phyloP scores from a whole-genome alignment of 2,888 invertebrate genomes.

The Lasius fuliginosus region DNA sequence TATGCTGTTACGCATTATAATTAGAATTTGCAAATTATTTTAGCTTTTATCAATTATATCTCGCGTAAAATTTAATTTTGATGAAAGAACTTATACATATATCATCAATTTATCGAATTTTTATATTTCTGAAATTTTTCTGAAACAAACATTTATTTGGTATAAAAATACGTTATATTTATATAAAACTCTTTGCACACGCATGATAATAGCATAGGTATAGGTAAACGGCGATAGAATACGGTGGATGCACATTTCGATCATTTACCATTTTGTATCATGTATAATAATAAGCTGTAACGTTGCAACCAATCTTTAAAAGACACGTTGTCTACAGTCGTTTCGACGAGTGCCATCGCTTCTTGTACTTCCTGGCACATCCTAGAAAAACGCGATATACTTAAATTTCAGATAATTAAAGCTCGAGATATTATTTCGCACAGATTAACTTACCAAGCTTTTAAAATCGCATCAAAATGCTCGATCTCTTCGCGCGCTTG shows the following conservation, averaged over 20 bases:
- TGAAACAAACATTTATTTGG: neutral
- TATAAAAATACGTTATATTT: slow-evolving; percentile 27
- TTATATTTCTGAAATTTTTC: neutral
- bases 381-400: slow-evolving; percentile 70
- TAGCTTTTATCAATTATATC: neutral
- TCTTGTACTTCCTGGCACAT: slow-evolving; percentile 78
- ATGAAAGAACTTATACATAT: neutral
- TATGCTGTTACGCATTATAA: neutral
- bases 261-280: slow-evolving; percentile 73
- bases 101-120: neutral
- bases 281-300: slow-evolving; percentile 78
- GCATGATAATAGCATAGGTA: neutral
- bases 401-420: neutral
- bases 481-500: slow-evolving; percentile 74
- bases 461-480: slow-evolving; percentile 75
- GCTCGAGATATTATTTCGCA: neutral
- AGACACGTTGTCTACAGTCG: slow-evolving; percentile 78
- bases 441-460: slow-evolving; percentile 70
- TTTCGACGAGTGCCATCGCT: slow-evolving; percentile 74
- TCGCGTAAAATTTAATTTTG: neutral
- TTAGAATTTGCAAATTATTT: neutral
- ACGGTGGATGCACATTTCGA: neutral
- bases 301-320: slow-evolving; percentile 82
- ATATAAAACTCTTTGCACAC: slow-evolving; percentile 4
- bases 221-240: neutral